Conservation (phyloP, 2,888 invertebrate genomes). For the Chesias legatella region DNA sequence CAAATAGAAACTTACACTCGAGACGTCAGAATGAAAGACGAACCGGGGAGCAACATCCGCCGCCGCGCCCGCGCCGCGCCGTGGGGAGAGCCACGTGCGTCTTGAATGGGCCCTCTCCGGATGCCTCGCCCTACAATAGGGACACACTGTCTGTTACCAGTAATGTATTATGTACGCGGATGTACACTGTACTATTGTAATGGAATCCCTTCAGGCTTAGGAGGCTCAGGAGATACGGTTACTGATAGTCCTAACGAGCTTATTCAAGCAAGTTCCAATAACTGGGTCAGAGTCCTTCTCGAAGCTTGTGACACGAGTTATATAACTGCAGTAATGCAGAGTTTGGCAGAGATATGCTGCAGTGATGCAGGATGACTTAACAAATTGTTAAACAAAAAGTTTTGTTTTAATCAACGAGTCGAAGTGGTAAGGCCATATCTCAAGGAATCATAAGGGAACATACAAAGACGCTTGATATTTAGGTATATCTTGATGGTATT, state of each 20-base stretch:
- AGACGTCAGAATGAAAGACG: constrained; percentile 20
- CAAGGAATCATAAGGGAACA: no score
- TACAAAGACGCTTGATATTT: no score
- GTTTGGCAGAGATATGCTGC: no score
- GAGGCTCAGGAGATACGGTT: constrained; percentile 10
- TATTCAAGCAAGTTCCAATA: neutral
- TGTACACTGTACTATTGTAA: constrained; percentile 22
- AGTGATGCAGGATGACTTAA: no score
- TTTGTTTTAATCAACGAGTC: no score
- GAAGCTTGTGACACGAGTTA: no score
- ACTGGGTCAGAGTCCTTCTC: neutral
- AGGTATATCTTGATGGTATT: no score
- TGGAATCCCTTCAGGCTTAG: constrained; percentile 5
- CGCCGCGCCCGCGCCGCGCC: no score
- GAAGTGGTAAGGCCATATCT: no score
- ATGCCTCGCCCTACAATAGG: constrained; percentile 56
- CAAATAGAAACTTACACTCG: constrained; percentile 19
- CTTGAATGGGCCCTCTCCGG: constrained; percentile 65
- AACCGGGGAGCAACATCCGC: constrained; percentile 48
- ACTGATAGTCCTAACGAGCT: constrained; percentile 9
- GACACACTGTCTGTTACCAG: constrained; percentile 25
- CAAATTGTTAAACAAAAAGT: no score
- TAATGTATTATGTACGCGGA: constrained; percentile 37
- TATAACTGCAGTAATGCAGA: no score
- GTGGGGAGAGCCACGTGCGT: constrained; percentile 63